Base-by-base conservation (phyloP, 2,113 vertebrate species). In the Rhinichthys klamathensis region DNA sequence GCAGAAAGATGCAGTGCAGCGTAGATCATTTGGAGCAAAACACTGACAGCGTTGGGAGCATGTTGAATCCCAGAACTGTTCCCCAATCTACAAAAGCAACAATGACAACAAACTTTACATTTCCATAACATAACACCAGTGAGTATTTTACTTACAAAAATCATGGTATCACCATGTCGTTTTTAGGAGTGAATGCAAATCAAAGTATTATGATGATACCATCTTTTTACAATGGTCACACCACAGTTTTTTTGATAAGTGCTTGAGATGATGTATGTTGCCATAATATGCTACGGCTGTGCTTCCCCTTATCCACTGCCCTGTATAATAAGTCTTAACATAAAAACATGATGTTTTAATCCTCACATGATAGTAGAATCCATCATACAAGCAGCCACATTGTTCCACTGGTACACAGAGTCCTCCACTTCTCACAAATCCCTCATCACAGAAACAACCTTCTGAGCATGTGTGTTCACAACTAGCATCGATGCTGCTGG, bases 371-470 rank as follows among this genome's bases (percentile, higher is more conserved):
- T 92, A 90, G 86, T 96, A 96, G 89, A 90, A 87, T 3, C 90
- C 92, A 0, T 89, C 10, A 4, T 94, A 83, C 3, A 84, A 87
- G 77, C 96, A 97, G 0, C 95, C 94, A 4, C 96, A 96, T 0
- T 32, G 86, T n/a, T 92, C 89, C 0, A 54, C 0, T 3, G 93
- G 92, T 1, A 97, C 92, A 3, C 96, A 96, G 0, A 46, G 80
- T 0, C 90, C 75, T 0, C 94, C 89, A 1, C 95, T 96, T 73
- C 91, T 88, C 13, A 85, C 13, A 2, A 94, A 96, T 3, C 93
- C 92, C 0, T 92, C 82, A 6, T 94, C 11, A 46, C 94, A 95
- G 89, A 92, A 91, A 61, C 93, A 94, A 75, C 94, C 93, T 87
- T 96, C 93, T 0, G 91, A 86, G 72, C 95, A 94, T 32, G 67